Base-by-base conservation (phyloP, 2,888 invertebrate genomes). In the Acronicta aceris region DNA sequence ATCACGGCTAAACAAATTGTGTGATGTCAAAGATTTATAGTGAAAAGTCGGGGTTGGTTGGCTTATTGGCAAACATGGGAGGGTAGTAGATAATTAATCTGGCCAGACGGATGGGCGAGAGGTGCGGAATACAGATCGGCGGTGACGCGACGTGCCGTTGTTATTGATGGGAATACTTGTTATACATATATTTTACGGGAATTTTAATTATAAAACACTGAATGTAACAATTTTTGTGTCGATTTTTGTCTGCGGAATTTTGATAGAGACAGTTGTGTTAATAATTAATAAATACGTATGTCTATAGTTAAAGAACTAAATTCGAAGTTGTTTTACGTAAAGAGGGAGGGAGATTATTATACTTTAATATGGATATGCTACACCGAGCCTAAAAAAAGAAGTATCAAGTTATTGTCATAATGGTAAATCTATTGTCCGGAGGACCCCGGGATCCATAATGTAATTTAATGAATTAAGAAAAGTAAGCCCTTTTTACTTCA, bases 61-160 rank as follows among this genome's bases (percentile, higher is more conserved):
- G 88, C 91, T 94, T 91, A 93, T 94, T 93, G 92, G 90, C 87
- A 92, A 93, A 92, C 93, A 93, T 89, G 85, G 74, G 89, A 83
- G 91, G 90, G 87, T 79, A 83, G 79, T 71, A 84, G 91, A 92
- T 93, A 93, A 94, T 94, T 94, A 94, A 93, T 93, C 94, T 90
- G 88, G 90, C 86, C 88, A 90, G 93, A 92, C 92, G 88, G 88
- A 90, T 89, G 86, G 76, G 72, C 74, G 79, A 75, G 83, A 87
- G 87, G 87, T 82, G 81, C 78, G 74, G 94, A 93, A 94, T 94
- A 94, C 91, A 92, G 93, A 94, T 92, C 86, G 76, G 66, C 38
- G 74, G 79, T 76, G 79, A 74, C 76, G 81, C 78, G 79, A 72
- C 80, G 75, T 73, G 81, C 70, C 63, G 64, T 68, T 72, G 76